A percentile compares a stretch with the other conserved stretches of the same genome.
phyloP scores from a whole-genome alignment of 2,797 vertebrate genomes.

The Leptodactylus fallax region DNA sequence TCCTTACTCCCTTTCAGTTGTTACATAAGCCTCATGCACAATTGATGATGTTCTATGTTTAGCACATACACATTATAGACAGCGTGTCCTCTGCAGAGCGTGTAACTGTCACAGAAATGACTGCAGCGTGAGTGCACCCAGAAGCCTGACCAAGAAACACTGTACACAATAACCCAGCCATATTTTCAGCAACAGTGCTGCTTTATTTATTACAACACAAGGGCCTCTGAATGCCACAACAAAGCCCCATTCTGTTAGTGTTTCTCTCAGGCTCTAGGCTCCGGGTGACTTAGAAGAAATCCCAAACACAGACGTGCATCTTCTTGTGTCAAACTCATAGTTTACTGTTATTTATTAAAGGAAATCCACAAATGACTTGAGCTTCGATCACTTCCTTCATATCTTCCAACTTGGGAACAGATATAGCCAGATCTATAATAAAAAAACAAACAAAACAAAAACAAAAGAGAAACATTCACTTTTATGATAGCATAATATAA shows the following conservation, averaged over 20 bases:
- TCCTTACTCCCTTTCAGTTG: neutral
- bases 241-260: slow-evolving; percentile 22
- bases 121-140: neutral
- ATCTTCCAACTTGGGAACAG: slow-evolving; percentile 70
- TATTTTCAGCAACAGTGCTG: slow-evolving; percentile 43
- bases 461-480: neutral
- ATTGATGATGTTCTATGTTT: slow-evolving; percentile 62
- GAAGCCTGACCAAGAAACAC: slow-evolving; percentile 34
- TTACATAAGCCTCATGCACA: slow-evolving; percentile 66
- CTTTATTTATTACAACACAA: slow-evolving; percentile 48
- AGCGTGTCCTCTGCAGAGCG: slow-evolving; percentile 40
- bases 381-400: slow-evolving; percentile 73
- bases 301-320: neutral
- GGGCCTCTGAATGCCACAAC: slow-evolving; percentile 9
- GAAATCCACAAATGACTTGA: slow-evolving; percentile 64
- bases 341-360: slow-evolving; percentile 63
- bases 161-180: slow-evolving; percentile 26
- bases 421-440: slow-evolving; percentile 73
- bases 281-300: neutral
- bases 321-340: neutral
- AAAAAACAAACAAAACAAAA: too few species aligned
- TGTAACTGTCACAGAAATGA: slow-evolving; percentile 56
- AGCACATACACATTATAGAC: neutral
- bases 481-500: neutral
- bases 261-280: neutral